These are phyloP conservation scores for Acrocephalus arundinaceus DNA, from an alignment of 2,113 vertebrate species.

Conservation along the genomic window DNA sequence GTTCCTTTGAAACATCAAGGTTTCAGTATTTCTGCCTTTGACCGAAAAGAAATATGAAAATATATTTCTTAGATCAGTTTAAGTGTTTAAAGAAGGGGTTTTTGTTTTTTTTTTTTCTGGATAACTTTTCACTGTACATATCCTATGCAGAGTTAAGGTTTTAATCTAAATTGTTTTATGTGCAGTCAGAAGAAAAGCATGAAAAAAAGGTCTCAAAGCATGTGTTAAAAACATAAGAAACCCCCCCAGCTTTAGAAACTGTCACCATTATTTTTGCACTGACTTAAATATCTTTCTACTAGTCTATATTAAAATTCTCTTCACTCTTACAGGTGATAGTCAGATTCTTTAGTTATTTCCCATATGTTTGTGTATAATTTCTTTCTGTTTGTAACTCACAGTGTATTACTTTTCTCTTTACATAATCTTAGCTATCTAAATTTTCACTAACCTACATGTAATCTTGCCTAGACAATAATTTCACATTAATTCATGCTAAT, in stretches of 20 bases:
- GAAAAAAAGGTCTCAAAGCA: neutral
- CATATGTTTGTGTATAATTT: neutral
- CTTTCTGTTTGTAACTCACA: neutral
- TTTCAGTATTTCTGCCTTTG: neutral
- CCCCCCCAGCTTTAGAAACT: neutral
- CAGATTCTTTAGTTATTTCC: neutral
- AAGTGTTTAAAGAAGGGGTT: neutral
- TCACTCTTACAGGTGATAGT: neutral
- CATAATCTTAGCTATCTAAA: neutral
- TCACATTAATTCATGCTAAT: constrained; percentile 42
- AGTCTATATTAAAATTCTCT: neutral
- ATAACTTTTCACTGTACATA: neutral
- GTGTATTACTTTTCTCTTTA: neutral
- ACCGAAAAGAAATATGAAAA: neutral
- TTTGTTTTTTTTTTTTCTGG: neutral
- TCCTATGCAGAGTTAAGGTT: neutral
- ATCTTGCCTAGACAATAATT: neutral
- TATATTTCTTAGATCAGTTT: neutral
- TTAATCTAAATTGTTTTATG: neutral
- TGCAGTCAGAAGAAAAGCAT: neutral
- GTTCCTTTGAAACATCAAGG: accelerated
- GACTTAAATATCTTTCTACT: neutral
- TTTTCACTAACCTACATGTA: neutral
- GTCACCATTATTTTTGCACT: neutral
- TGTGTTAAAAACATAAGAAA: neutral